These are phyloP conservation scores for Drosophila differens DNA, from an alignment of 2,888 invertebrate genomes.

Conservation along the genomic window DNA sequence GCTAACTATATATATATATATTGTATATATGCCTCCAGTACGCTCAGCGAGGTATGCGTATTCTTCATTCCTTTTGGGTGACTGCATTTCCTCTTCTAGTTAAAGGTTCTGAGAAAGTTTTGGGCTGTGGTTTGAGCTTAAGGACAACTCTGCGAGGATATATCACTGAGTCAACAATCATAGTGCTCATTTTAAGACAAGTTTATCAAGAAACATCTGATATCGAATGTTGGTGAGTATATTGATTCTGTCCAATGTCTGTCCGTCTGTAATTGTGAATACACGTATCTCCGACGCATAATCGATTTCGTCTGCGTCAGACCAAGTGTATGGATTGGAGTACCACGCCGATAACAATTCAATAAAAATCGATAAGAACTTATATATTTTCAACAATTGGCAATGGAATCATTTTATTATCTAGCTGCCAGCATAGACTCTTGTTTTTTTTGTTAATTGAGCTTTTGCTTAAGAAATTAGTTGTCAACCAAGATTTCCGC, in stretches of 20 bases:
- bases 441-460: neutral
- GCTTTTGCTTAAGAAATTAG: neutral
- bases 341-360: neutral
- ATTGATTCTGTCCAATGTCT: neutral
- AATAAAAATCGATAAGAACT: neutral
- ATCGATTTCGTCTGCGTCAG: neutral
- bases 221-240: neutral
- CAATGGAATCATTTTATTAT: neutral
- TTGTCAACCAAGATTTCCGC: neutral
- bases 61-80: neutral
- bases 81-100: constrained; percentile 93
- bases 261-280: neutral
- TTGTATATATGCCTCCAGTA: constrained; percentile 84
- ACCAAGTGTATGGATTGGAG: neutral
- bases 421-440: neutral
- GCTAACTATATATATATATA: constrained; percentile 57
- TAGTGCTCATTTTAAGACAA: neutral
- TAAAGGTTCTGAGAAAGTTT: constrained; percentile 89
- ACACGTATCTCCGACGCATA: neutral
- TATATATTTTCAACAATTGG: neutral
- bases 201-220: neutral
- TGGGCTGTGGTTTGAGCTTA: neutral
- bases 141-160: neutral
- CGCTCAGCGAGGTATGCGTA: constrained; percentile 89
- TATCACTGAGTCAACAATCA: constrained; percentile 35